Evolutionary conservation across 30 jellyfish, hydroid and myxozoan species (phyloP), one percentile per base, ranked within the genome.

Genomic region (Hydractinia symbiolongicarpus): DNA sequence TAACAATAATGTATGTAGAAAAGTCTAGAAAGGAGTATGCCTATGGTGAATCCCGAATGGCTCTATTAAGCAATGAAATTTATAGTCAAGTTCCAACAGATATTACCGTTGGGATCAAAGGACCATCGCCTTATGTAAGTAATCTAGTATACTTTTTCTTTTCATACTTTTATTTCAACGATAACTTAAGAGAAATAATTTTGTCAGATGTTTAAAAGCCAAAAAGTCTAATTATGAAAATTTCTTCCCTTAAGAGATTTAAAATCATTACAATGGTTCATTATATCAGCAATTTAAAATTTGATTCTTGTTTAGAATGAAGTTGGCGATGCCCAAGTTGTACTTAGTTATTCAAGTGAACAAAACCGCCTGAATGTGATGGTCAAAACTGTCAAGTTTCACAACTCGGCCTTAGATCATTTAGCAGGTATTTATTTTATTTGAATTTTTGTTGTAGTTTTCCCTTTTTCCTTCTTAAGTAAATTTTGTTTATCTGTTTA

Each of bases 11-110:
- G 72, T 70, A 70, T 40, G 73, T 82, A 9, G 98, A 91, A 60
- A 79, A 83, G 56, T 78, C 96, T 4, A 60, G 88, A 11, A 86
- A 86, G 54, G 94, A 91, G 66, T 54, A 72, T 10, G 68, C 81
- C 14, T 84, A 91, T 51, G 95, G 98, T 4, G 95, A 91, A 79
- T 88, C 98, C 20, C 72, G 98, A 40, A 15, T 91, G 74, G 95
- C 98, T 4, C 64, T 91, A 40, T 76, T 91, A 7, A 77, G 90
- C 70, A 81, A 81, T 30, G 98, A 91, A 86, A 91, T 91, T 20
- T 91, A 91, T 76, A 86, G 96, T 70, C 96, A 86, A 67, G 91
- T 91, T 9, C 71, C 71, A 14, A 84, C 97, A 5, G 97, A 90
- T 68, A 86, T 90, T 51, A 30, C 97, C 16, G 66, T 85, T 53